These are phyloP conservation scores for Mergus octosetaceus DNA, from an alignment of 2,797 vertebrate species.

Conservation along the genomic window DNA sequence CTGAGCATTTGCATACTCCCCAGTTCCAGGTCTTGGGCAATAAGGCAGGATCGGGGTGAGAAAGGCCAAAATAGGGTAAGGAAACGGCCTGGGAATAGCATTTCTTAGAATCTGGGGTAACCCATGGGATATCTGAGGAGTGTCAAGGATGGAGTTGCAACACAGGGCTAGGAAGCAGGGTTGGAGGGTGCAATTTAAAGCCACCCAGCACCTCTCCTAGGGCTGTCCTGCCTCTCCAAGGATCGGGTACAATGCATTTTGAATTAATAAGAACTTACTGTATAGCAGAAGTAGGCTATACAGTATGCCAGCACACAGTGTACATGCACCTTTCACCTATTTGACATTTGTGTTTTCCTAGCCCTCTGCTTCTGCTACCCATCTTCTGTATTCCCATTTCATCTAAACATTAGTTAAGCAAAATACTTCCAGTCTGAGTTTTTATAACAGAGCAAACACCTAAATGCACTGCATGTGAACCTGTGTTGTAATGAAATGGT, in stretches of 20 bases:
- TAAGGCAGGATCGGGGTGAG: background rate
- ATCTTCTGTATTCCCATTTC: background rate
- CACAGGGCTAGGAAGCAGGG: no score
- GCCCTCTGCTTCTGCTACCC: background rate
- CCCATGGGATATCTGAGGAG: fast-evolving
- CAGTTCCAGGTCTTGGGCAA: fast-evolving
- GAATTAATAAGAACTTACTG: background rate
- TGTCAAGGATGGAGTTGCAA: background rate
- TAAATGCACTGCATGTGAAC: fast-evolving
- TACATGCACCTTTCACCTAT: fast-evolving
- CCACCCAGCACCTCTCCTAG: fast-evolving
- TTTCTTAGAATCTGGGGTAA: background rate
- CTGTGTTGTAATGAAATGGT: background rate
- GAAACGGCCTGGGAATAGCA: background rate
- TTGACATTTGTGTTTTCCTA: background rate
- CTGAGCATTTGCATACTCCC: fast-evolving
- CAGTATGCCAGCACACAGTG: background rate
- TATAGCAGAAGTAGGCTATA: background rate
- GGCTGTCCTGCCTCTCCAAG: background rate
- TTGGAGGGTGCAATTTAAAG: background rate
- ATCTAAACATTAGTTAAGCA: background rate
- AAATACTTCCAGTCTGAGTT: background rate
- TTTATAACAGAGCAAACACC: background rate
- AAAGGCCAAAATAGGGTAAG: background rate
- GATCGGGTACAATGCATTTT: background rate